These are phyloP conservation scores for Tipula unca DNA, from an alignment of 2,888 invertebrate genomes.

Conservation along the genomic window DNA sequence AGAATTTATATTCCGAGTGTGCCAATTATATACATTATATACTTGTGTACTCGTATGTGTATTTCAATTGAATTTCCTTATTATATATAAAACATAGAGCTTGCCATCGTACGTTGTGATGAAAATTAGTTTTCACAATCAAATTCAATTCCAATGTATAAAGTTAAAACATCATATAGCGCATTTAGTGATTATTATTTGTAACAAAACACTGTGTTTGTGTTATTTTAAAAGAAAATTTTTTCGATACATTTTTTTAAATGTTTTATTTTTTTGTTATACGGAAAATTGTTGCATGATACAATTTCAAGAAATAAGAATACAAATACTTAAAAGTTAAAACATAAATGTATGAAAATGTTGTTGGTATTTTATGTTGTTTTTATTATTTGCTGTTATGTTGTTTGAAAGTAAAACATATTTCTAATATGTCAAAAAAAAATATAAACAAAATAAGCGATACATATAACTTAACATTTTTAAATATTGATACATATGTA, in stretches of 20 bases:
- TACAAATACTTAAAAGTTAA: neutral
- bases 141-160: neutral
- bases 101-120: neutral
- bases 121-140: neutral
- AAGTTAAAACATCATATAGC: neutral
- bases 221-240: neutral
- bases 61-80: neutral
- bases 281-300: slow-evolving; percentile 14
- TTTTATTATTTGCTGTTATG: neutral
- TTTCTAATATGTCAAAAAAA: slow-evolving; percentile 2
- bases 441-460: neutral
- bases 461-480: neutral
- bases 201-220: neutral
- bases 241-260: neutral
- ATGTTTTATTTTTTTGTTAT: neutral
- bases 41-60: neutral
- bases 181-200: neutral
- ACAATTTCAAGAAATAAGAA: neutral
- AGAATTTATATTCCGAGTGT: too few species aligned
- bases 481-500: neutral
- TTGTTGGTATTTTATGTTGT: neutral
- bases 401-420: neutral
- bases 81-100: too few species aligned
- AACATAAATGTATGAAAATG: neutral
- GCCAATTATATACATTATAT: too few species aligned